These are phyloP conservation scores for Drosophila mayaguana DNA, from an alignment of 2,888 invertebrate genomes.

Conservation along the genomic window DNA sequence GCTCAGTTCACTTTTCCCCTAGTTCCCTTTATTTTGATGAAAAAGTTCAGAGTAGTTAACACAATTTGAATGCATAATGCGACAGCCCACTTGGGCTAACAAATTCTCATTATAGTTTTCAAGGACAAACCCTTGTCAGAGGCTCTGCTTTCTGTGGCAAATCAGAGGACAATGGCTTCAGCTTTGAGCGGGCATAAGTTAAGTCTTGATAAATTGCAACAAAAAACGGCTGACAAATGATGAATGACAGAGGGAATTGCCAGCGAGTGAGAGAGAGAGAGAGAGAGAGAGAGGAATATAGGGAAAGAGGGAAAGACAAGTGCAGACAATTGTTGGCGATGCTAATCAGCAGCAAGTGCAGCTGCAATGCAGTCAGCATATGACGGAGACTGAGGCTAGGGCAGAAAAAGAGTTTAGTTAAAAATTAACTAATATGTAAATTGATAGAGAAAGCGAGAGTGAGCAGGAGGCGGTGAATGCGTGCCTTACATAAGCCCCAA, in stretches of 20 bases:
- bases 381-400: neutral
- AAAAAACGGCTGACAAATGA: constrained; percentile 69
- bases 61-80: neutral
- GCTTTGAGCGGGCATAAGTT: constrained; percentile 56
- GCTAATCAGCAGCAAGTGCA: neutral
- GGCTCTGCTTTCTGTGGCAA: constrained; percentile 21
- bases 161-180: constrained; percentile 43
- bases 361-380: constrained; percentile 28
- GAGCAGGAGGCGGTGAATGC: neutral
- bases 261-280: constrained; percentile 4
- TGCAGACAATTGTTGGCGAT: constrained; percentile 2
- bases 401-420: constrained; percentile 20
- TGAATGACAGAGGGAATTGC: constrained; percentile 75
- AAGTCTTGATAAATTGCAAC: constrained; percentile 77
- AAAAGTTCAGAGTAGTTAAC: neutral
- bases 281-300: neutral
- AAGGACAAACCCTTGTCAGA: constrained; percentile 21
- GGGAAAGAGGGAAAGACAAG: neutral
- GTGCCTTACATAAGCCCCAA: constrained; percentile 62
- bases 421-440: constrained; percentile 35
- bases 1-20: too few relatives aligned
- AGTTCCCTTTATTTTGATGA: neutral
- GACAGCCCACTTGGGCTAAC: neutral
- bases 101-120: constrained; percentile 6
- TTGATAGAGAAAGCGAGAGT: constrained; percentile 9